Conservation (phyloP, 2,888 invertebrate species). For the Itoplectis maculator region DNA sequence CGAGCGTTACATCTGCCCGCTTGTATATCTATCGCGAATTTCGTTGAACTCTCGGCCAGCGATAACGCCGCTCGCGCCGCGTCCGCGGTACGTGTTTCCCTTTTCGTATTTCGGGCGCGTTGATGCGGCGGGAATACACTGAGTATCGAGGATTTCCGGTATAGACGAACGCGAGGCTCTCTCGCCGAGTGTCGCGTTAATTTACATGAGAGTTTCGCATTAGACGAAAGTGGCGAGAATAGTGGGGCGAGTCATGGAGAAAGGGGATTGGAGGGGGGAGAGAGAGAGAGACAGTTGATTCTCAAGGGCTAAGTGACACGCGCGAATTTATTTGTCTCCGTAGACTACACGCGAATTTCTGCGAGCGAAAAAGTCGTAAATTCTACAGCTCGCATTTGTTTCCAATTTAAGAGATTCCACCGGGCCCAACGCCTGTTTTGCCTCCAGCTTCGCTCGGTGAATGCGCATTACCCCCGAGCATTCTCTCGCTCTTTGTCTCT, state of each 20-base stretch:
- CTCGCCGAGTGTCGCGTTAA: not conserved
- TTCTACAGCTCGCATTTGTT: slow-evolving; percentile 76
- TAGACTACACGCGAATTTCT: slow-evolving; percentile 65
- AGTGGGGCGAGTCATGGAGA: no score
- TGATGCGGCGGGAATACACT: no score
- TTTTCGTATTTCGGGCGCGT: slow-evolving; percentile 12
- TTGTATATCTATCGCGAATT: slow-evolving; percentile 48
- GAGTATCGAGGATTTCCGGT: not conserved
- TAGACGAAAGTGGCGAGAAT: not conserved
- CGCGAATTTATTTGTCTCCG: slow-evolving; percentile 59
- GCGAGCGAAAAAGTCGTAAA: slow-evolving; percentile 75
- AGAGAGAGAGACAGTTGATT: slow-evolving; percentile 27
- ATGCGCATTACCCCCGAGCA: slow-evolving; percentile 27
- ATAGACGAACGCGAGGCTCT: slow-evolving; percentile 3
- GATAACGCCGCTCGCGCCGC: slow-evolving; percentile 63
- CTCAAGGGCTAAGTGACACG: not conserved
- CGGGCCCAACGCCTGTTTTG: slow-evolving; percentile 38
- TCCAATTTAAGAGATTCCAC: slow-evolving; percentile 77
- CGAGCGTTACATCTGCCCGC: slow-evolving; percentile 34
- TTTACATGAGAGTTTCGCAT: slow-evolving; percentile 14
- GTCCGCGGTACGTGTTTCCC: slow-evolving; percentile 13
- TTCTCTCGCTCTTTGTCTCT: no score
- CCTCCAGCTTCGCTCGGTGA: slow-evolving; percentile 20
- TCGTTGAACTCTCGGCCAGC: slow-evolving; percentile 36
- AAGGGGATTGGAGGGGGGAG: no score